Evolutionary conservation across 2,888 invertebrate genomes (phyloP), one percentile per base, ranked within the genome.

Genomic region (Chrysolina americana): DNA sequence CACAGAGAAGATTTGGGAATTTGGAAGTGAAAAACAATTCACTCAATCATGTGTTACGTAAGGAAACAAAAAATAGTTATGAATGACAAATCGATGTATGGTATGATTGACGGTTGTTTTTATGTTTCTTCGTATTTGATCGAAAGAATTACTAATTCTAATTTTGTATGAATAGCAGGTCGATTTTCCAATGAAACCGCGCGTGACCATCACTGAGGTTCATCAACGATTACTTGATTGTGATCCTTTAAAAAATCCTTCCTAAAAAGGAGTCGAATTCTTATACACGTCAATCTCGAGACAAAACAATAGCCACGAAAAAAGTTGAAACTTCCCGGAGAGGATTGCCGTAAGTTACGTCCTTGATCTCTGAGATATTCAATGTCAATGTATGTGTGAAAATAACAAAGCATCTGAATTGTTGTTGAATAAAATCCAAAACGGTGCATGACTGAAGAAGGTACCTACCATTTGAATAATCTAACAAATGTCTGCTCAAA

Each of bases 281-380:
- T 28, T 17, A 59, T 23, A 59, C n/a, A 59, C 59, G 59, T 59
- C 59, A 59, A 59, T 59, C 59, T 59, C 36, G 10, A 17, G n/a
- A 59, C 59, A 59, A n/a, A 28, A 59, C 59, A 59, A 59, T 59
- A 59, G 59, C 59, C 9, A 8, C 5, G 9, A 19, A 50, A 50
- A 47, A 47, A 47, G n/a, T 15, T 47, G 4, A 15, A 50, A 50
- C 50, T 50, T 50, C 50, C n/a, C 17, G 59, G 36, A 28, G 28
- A 23, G 28, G n/a, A 23, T 59, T 36, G 13, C 36, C n/a, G 15
- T 11, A 59, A 59, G 9, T 17, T n/a, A n/a, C 59, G 59, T 59
- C 59, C 59, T 59, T 59, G 28, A 59, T 59, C 59, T 59, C 59
- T 59, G 59, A n/a, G 36, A 9, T 28, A 28, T 59, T 59, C 36